A percentile compares a stretch with the other conserved stretches of the same genome.
Evolutionary conservation across 2,113 vertebrate genomes (phyloP).

Genomic region (Hippocampus abdominalis): DNA sequence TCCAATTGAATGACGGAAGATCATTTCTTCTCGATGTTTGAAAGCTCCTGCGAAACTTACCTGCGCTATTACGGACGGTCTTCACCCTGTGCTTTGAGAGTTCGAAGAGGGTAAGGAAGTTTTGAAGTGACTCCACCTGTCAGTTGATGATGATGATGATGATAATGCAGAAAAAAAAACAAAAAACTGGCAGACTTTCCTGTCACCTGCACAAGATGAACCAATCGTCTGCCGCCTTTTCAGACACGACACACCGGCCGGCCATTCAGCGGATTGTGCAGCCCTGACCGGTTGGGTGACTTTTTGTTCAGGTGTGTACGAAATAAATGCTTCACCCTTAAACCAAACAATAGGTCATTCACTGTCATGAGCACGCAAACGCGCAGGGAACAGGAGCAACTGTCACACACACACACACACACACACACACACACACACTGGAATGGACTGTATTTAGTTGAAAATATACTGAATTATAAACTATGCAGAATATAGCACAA

Average conservation of each 20-base stretch:
- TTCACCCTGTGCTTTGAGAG: not conserved
- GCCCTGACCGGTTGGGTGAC: slow-evolving; percentile 30
- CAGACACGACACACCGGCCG: slow-evolving; percentile 26
- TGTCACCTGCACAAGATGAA: slow-evolving; percentile 22
- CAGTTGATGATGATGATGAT: not conserved
- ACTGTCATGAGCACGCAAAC: not conserved
- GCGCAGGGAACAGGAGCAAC: not conserved
- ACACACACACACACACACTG: too few relatives aligned
- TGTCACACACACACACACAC: too few relatives aligned
- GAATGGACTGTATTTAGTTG: too few relatives aligned
- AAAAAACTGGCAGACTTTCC: slow-evolving; percentile 7
- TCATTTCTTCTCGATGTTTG: not conserved
- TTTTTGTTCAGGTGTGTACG: slow-evolving; percentile 11
- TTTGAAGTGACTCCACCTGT: slow-evolving; percentile 29
- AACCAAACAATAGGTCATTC: slow-evolving; percentile 9
- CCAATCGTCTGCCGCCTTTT: slow-evolving; percentile 34
- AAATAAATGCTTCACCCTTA: slow-evolving; percentile 1
- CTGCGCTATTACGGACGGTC: slow-evolving; percentile 13
- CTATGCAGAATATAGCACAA: too few relatives aligned
- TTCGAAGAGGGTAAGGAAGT: not conserved
- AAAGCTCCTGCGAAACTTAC: slow-evolving; percentile 19
- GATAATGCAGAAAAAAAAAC: not conserved
- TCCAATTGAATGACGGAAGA: not conserved
- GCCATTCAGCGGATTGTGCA: slow-evolving; percentile 2
- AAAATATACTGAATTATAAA: too few relatives aligned